Conservation (phyloP, 1,140 invertebrate species). For the Spodoptera litura region DNA sequence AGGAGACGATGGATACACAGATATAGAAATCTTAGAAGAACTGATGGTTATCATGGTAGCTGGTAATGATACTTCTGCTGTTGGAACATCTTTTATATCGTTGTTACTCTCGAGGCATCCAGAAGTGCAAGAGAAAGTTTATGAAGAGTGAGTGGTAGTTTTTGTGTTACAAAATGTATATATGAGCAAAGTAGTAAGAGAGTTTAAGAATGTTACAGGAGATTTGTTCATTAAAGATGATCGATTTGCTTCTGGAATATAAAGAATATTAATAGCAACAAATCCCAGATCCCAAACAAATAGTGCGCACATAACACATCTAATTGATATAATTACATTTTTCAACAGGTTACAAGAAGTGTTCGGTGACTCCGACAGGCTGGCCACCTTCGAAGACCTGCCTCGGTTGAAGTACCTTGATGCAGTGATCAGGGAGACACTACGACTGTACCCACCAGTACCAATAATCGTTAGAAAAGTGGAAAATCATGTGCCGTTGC, state of each 20-base stretch:
- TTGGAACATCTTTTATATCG: slow-evolving; percentile 51
- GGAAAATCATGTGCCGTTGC: slow-evolving; percentile 34
- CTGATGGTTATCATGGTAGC: slow-evolving; percentile 57
- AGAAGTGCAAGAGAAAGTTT: slow-evolving; percentile 61
- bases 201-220: no score
- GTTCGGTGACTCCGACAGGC: slow-evolving; percentile 39
- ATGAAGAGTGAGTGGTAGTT: slow-evolving; percentile 61
- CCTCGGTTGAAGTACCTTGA: slow-evolving; percentile 31
- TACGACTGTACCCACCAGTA: slow-evolving; percentile 39
- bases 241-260: no score
- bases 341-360: slow-evolving; percentile 36
- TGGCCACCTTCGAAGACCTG: slow-evolving; percentile 17
- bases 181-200: no score
- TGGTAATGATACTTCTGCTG: slow-evolving; percentile 63
- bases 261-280: no score
- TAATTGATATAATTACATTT: not conserved
- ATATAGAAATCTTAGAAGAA: slow-evolving; percentile 59
- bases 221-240: no score
- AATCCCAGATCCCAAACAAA: no score
- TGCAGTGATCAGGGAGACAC: slow-evolving; percentile 39
- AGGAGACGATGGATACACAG: slow-evolving; percentile 23
- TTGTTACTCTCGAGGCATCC: slow-evolving; percentile 59
- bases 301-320: no score
- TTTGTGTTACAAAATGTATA: no score
- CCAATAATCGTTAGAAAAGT: slow-evolving; percentile 35